Conservation (phyloP, 1,140 invertebrate genomes). For the Pseudomyrmex cubaensis region DNA sequence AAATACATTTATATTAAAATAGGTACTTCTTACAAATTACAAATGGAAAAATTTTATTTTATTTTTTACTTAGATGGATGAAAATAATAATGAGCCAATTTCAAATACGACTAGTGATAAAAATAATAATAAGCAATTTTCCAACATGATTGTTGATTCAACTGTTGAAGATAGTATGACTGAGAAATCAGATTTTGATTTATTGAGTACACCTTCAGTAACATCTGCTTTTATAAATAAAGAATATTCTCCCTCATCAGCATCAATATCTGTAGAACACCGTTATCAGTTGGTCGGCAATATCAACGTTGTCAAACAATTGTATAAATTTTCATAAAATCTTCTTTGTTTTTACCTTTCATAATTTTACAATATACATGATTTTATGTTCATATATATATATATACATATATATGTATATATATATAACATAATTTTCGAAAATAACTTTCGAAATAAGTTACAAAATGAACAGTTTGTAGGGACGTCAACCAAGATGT, state of each 20-base stretch:
- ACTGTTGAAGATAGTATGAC: not conserved
- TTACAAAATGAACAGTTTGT: conserved; percentile 51
- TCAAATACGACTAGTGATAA: conserved; percentile 9
- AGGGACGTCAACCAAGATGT: conserved; percentile 86
- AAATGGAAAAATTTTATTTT: no score
- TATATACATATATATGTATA: no score
- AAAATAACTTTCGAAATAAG: conserved; percentile 28
- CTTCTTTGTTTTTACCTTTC: not conserved
- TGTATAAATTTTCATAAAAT: conserved; percentile 28
- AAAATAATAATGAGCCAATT: not conserved
- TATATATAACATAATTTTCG: no score
- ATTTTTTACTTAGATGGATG: not conserved
- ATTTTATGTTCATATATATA: no score
- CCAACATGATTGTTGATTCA: not conserved
- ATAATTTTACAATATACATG: not conserved
- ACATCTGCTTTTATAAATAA: not conserved
- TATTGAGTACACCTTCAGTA: not conserved
- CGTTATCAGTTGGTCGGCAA: conserved; percentile 42
- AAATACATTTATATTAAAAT: not conserved
- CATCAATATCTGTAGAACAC: not conserved
- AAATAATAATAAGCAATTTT: not conserved
- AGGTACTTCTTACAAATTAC: no score
- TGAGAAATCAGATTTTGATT: not conserved
- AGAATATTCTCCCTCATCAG: not conserved
- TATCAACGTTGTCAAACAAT: conserved; percentile 55